Evolutionary conservation across 1,140 invertebrate species (phyloP).

Genomic region (Eufriesea mexicana): DNA sequence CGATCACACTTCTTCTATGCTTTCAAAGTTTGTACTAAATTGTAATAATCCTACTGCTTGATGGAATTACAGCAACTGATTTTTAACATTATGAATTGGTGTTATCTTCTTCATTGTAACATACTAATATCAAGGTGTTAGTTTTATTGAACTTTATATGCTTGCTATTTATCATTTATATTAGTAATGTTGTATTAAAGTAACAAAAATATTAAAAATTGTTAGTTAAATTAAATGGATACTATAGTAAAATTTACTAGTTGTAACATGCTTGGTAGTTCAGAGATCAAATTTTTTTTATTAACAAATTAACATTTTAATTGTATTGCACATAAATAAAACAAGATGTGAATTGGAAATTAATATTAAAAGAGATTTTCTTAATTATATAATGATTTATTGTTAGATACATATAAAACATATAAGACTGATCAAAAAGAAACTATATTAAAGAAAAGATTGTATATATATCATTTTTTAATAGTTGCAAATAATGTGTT

Average conservation of each 20-base stretch:
- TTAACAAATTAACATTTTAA: neutral
- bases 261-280: conserved; percentile 4
- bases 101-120: conserved; percentile 6
- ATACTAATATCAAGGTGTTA: conserved; percentile 27
- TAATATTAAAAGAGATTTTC: neutral
- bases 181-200: conserved; percentile 23
- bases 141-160: conserved; percentile 20
- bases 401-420: conserved; percentile 6
- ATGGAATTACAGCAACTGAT: conserved; percentile 1
- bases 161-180: conserved; percentile 39
- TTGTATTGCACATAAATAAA: conserved; percentile 7
- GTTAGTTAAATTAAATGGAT: conserved; percentile 18
- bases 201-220: conserved; percentile 20
- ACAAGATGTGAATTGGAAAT: conserved; percentile 20
- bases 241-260: neutral
- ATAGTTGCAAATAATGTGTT: neutral
- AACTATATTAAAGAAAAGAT: neutral
- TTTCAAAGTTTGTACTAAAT: conserved; percentile 31
- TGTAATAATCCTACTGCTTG: conserved; percentile 53
- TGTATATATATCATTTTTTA: neutral
- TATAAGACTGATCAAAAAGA: conserved; percentile 48
- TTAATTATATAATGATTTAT: neutral
- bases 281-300: neutral
- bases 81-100: neutral
- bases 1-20: conserved; percentile 29